Conservation (phyloP, 2,113 vertebrate genomes). For the Cyanistes caeruleus region DNA sequence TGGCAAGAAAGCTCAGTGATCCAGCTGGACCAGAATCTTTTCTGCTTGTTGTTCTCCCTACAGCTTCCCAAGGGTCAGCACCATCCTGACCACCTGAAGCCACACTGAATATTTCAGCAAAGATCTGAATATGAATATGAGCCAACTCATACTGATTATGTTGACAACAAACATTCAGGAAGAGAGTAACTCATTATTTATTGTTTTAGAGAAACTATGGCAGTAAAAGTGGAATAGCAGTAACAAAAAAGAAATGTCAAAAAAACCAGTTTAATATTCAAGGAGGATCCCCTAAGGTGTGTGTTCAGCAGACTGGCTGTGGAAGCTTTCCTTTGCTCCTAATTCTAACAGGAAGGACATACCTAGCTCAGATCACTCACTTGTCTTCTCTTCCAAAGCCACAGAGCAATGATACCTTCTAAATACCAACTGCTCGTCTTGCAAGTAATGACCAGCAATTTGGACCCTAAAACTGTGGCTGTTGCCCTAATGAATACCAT, state of each 20-base stretch:
- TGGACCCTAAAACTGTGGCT: background rate
- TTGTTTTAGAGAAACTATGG: fast-evolving
- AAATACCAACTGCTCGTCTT: background rate
- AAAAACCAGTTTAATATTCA: background rate
- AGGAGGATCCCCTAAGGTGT: fast-evolving
- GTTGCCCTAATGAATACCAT: background rate
- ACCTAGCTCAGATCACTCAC: fast-evolving
- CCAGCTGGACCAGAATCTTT: background rate
- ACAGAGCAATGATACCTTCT: background rate
- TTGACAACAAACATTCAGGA: background rate
- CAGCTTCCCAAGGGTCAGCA: background rate
- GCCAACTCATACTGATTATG: background rate
- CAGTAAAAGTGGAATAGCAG: background rate
- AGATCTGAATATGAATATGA: background rate
- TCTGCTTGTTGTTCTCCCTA: background rate
- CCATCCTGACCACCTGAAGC: fast-evolving
- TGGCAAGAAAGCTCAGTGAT: background rate
- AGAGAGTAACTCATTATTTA: background rate
- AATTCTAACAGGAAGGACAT: background rate
- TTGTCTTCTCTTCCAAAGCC: background rate
- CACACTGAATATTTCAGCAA: background rate
- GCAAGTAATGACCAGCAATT: background rate
- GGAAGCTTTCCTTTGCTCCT: background rate
- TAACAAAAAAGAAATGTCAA: background rate
- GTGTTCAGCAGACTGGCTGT: background rate